These are phyloP conservation scores for Axis porcinus DNA, from an alignment of 2,113 vertebrate genomes.

Conservation along the genomic window DNA sequence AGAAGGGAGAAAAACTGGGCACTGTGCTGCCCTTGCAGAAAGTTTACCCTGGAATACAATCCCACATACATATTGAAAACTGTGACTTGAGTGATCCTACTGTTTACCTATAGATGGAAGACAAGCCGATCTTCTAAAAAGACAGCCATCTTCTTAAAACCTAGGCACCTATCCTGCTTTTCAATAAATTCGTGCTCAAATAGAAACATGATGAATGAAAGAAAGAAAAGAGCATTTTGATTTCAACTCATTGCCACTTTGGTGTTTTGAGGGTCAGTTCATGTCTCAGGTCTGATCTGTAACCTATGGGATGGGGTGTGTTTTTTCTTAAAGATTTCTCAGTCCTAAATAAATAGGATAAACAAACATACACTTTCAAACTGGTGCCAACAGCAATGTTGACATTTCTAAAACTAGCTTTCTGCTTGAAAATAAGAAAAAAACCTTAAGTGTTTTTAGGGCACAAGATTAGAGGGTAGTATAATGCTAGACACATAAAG, in stretches of 20 bases:
- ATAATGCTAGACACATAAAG: not conserved
- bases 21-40: slow-evolving; percentile 82
- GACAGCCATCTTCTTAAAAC: not conserved
- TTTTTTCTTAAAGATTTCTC: not conserved
- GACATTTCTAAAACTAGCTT: not conserved
- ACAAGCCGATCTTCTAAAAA: not conserved
- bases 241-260: not conserved
- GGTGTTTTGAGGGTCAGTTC: not conserved
- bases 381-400: not conserved
- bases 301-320: not conserved
- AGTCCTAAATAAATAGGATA: not conserved
- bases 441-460: not conserved
- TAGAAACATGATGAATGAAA: not conserved
- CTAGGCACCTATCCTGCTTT: not conserved
- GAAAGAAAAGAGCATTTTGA: not conserved
- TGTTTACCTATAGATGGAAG: slow-evolving; percentile 70
- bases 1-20: slow-evolving; percentile 82
- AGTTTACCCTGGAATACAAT: slow-evolving; percentile 83
- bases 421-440: not conserved
- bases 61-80: slow-evolving; percentile 85
- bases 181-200: not conserved
- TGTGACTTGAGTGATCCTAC: slow-evolving; percentile 82
- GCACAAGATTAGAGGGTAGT: not conserved
- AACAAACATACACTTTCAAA: not conserved
- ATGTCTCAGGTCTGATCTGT: not conserved